Percentiles rank a stretch among this genome's conserved stretches.
phyloP scores from a whole-genome alignment of 2,113 vertebrate genomes.

The Quiscalus mexicanus region DNA sequence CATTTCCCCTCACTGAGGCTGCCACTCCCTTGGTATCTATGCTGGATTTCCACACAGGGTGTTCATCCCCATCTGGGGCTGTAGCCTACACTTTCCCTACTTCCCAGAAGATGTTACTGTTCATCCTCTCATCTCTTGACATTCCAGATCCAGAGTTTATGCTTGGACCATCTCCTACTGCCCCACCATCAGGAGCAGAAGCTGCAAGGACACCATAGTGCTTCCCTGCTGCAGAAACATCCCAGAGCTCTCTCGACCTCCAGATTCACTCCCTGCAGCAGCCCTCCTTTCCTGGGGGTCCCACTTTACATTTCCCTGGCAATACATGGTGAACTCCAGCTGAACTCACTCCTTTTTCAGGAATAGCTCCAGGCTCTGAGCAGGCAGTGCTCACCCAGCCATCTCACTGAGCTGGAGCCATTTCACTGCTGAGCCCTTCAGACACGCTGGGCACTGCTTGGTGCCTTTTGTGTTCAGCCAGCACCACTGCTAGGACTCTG shows the following conservation, averaged over 20 bases:
- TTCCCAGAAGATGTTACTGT: background rate
- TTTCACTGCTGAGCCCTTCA: background rate
- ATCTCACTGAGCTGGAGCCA: too few relatives aligned
- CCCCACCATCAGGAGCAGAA: background rate
- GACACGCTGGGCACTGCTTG: background rate
- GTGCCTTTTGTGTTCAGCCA: background rate
- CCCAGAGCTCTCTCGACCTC: fast-evolving
- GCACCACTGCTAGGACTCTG: background rate
- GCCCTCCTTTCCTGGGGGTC: background rate
- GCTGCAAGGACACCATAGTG: background rate
- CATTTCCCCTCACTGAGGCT: background rate
- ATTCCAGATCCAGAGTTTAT: background rate
- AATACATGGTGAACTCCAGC: background rate
- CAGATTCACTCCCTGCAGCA: background rate
- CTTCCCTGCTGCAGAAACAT: background rate
- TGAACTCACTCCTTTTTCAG: background rate
- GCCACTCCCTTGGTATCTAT: background rate
- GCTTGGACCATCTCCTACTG: background rate
- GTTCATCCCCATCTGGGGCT: background rate
- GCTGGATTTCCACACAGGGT: background rate
- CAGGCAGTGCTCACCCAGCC: background rate
- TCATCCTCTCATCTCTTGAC: background rate
- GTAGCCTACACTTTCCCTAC: background rate
- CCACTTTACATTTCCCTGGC: background rate
- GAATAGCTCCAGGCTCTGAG: background rate